These are phyloP conservation scores for Oryzias javanicus DNA, from an alignment of 2,113 vertebrate species.

Conservation along the genomic window DNA sequence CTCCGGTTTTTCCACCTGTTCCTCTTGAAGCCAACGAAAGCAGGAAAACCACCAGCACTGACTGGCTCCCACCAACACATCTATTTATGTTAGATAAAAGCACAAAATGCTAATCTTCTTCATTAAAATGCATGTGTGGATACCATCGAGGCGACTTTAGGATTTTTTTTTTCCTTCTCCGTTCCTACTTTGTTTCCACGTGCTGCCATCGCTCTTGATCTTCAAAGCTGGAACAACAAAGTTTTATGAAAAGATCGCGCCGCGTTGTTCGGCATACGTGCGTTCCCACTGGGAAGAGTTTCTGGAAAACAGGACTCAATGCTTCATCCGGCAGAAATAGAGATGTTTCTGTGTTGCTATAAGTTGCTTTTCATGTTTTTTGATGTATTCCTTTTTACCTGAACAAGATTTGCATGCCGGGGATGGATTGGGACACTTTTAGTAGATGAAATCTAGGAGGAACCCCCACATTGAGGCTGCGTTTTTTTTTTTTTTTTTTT, in stretches of 20 bases:
- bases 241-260: constrained; percentile 23
- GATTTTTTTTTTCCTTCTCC: constrained; percentile 3
- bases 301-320: constrained; percentile 15
- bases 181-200: constrained; percentile 4
- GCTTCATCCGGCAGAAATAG: constrained; percentile 30
- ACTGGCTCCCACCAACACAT: constrained; percentile 16
- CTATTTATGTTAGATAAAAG: constrained; percentile 61
- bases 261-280: constrained; percentile 1
- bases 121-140: constrained; percentile 68
- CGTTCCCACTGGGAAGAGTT: constrained; percentile 31
- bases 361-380: background rate
- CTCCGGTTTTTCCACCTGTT: constrained; percentile 24
- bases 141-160: constrained; percentile 22
- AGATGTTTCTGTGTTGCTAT: constrained; percentile 21
- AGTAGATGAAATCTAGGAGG: no score
- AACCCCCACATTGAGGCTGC: no score
- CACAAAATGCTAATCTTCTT: constrained; percentile 62
- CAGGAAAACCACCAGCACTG: constrained; percentile 12
- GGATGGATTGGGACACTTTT: no score
- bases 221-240: constrained; percentile 41
- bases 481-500: no score
- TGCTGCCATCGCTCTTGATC: constrained; percentile 39
- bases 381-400: background rate
- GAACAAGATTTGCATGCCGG: no score
- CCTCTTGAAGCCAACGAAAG: constrained; percentile 3